These are phyloP conservation scores for Bujurquina vittata DNA, from an alignment of 2,113 vertebrate genomes.

Conservation along the genomic window DNA sequence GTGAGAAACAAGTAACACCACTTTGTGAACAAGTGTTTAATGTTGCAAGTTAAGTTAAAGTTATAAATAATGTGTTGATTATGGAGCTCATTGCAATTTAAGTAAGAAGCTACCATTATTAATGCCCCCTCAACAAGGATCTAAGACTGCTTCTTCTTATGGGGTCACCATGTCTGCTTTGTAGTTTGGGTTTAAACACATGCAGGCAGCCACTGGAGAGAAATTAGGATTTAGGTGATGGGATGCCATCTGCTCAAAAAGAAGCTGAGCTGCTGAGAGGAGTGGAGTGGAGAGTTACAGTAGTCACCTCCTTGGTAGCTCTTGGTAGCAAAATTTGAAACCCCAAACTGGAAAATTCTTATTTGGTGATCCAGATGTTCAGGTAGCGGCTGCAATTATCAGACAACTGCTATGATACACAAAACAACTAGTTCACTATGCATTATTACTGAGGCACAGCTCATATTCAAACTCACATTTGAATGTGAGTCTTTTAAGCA, in stretches of 20 bases:
- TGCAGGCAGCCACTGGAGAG: neutral
- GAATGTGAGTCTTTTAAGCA: rapidly evolving
- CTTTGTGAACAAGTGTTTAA: neutral
- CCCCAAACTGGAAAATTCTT: rapidly evolving
- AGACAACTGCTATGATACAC: neutral
- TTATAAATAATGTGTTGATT: neutral
- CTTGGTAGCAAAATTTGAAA: neutral
- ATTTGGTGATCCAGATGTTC: neutral
- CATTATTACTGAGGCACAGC: neutral
- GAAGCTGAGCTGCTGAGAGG: too few species aligned
- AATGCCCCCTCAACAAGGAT: neutral
- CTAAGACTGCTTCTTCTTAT: neutral
- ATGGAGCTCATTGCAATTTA: neutral
- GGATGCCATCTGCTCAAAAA: too few species aligned
- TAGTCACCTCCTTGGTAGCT: neutral
- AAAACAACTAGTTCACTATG: neutral
- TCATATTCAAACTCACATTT: neutral
- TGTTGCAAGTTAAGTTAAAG: too few species aligned
- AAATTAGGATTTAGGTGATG: too few species aligned
- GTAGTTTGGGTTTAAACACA: neutral
- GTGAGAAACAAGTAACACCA: neutral
- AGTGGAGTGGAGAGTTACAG: too few species aligned
- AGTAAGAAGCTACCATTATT: neutral
- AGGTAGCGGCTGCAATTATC: neutral
- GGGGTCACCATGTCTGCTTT: neutral